Base-by-base conservation (phyloP, 2,888 invertebrate genomes). In the Pomacea canaliculata region DNA sequence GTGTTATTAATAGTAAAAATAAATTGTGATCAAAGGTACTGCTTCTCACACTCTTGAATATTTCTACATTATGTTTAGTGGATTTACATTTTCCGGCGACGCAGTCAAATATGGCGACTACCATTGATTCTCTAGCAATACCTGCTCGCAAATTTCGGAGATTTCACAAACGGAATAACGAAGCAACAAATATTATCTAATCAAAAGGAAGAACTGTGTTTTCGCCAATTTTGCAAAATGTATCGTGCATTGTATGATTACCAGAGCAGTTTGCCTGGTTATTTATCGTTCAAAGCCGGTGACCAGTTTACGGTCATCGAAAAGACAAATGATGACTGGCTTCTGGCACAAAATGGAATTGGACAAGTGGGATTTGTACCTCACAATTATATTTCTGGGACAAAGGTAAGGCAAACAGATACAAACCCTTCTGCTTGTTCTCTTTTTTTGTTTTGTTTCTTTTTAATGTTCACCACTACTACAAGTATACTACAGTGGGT, bases 351-450 rank as follows among this genome's bases (percentile, higher is more conserved):
- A 73, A 88, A 88, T 81, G 88, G 88, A 48, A 82, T 83, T 76
- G 88, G 88, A 27, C 82, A 86, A 73, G 79, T 86, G 72, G 88
- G 88, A 56, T 85, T 83, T 71, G 84, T 88, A 62, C 87, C 88
- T 12, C 81, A 80, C 71, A 87, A 83, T 73, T 87, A 86, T 75
- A 83, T 87, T 23, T 79, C 74, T 10, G 82, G 81, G 75, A 82
- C 84, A 71, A 75, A 82, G 76, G 85, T 85, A 76, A 80, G 73
- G 69, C 27, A 37, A 67, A 48, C 8, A 4, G 27, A n/a, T 23
- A 56, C 51, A 10, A 56, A 13, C 51, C 51, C 10, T 56, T 16
- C 10, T 10, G 51, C 23, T 23, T 23, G 23, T 23, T 23, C 23
- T 23, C 23, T 23, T 23, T 23, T 23, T 23, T 23, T 23, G 23